Evolutionary conservation across 2,797 vertebrate species (phyloP).

Genomic region (Streptopelia turtur): DNA sequence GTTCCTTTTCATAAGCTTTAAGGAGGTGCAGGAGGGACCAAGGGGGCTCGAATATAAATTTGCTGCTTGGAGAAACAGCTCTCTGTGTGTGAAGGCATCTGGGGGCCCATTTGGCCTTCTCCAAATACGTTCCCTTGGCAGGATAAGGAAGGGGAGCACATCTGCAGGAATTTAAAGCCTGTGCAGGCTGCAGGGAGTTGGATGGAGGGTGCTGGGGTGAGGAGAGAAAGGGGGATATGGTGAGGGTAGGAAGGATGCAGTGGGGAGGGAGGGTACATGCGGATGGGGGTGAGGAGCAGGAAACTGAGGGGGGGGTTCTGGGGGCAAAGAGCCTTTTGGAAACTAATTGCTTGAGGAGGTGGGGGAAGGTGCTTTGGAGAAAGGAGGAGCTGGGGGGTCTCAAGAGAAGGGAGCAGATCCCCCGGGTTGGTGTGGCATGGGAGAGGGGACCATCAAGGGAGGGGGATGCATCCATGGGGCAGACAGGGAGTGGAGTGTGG

Average conservation of each 20-base stretch:
- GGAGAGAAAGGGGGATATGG: background rate
- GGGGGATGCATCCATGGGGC: background rate
- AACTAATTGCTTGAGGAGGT: background rate
- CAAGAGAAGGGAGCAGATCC: background rate
- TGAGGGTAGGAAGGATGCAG: background rate
- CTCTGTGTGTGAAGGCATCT: background rate
- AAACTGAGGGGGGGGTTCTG: background rate
- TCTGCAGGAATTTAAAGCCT: background rate
- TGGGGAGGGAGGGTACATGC: background rate
- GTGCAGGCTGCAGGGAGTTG: background rate
- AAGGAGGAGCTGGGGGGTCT: background rate
- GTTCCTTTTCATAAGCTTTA: background rate
- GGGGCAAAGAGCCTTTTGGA: background rate
- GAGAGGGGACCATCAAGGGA: background rate
- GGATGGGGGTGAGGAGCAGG: background rate
- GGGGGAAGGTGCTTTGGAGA: background rate
- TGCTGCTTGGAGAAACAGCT: background rate
- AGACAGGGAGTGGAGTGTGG: fast-evolving
- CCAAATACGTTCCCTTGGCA: background rate
- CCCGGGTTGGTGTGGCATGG: background rate
- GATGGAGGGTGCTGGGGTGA: background rate
- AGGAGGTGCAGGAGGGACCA: background rate
- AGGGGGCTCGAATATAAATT: background rate
- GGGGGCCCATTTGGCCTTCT: background rate
- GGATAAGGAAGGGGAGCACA: background rate